These are phyloP conservation scores for Aricia agestis DNA, from an alignment of 1,140 invertebrate genomes.

Conservation along the genomic window DNA sequence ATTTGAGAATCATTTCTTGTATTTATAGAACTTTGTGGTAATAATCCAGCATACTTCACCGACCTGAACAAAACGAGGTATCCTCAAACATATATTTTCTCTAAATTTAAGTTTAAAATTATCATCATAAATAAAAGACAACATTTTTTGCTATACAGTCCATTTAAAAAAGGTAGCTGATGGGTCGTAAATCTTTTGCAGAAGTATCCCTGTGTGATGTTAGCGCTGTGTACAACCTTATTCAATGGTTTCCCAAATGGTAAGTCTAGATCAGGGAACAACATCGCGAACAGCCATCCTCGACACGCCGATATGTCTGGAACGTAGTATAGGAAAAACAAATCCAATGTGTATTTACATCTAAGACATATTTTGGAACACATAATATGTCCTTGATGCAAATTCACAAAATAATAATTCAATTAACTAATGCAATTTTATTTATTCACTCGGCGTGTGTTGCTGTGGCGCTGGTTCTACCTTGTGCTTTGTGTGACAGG, in stretches of 20 bases:
- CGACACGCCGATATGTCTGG: constrained; percentile 41
- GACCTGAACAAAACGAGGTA: constrained; percentile 76
- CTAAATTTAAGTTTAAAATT: constrained; percentile 33
- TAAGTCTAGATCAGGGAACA: constrained; percentile 70
- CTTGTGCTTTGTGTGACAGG: constrained; percentile 78
- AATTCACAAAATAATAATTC: constrained; percentile 51
- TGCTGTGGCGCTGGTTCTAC: constrained; percentile 77
- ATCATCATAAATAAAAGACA: constrained; percentile 34
- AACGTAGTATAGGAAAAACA: constrained; percentile 52
- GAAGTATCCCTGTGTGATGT: constrained; percentile 76
- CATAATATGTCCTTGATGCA: constrained; percentile 43
- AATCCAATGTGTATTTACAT: constrained; percentile 53
- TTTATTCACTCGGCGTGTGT: constrained; percentile 76
- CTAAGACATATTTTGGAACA: constrained; percentile 31
- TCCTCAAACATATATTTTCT: constrained; percentile 68
- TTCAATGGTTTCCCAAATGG: constrained; percentile 73
- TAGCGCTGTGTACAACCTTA: constrained; percentile 74
- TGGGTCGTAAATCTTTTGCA: constrained; percentile 77
- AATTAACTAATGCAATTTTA: constrained; percentile 74
- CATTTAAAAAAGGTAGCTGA: constrained; percentile 46
- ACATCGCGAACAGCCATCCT: constrained; percentile 46
- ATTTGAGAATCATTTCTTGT: constrained; percentile 75
- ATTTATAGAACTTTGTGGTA: constrained; percentile 79
- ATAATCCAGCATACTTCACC: constrained; percentile 77
- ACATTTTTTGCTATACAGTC: constrained; percentile 33